Conservation (phyloP, 2,797 vertebrate genomes). For the Crotalus adamanteus region DNA sequence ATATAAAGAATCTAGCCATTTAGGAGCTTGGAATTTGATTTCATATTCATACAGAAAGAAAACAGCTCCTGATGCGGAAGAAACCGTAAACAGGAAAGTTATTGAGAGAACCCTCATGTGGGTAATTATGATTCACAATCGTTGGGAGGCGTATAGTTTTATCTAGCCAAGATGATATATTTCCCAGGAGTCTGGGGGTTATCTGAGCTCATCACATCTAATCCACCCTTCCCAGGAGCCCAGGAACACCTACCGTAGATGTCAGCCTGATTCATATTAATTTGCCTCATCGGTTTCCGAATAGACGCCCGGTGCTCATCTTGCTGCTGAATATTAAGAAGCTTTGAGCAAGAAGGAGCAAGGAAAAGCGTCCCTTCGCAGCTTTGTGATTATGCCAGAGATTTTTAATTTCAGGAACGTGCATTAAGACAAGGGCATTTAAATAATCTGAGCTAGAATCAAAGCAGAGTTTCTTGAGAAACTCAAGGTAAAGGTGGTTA, state of each 20-base stretch:
- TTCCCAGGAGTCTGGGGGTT: not conserved
- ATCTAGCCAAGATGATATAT: not conserved
- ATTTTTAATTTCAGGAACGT: not conserved
- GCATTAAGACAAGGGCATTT: not conserved
- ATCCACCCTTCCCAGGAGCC: not conserved
- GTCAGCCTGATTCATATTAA: not conserved
- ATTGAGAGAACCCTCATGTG: not conserved
- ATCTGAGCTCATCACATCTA: not conserved
- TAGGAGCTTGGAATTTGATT: not conserved
- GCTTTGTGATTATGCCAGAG: not conserved
- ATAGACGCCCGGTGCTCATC: not conserved
- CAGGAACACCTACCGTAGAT: not conserved
- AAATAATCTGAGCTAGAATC: not conserved
- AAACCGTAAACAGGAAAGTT: not conserved
- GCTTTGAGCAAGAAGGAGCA: not conserved
- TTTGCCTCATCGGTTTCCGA: not conserved
- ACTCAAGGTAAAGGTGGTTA: not conserved
- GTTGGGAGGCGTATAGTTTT: not conserved
- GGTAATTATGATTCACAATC: not conserved
- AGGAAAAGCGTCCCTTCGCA: not conserved
- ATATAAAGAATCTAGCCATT: not conserved
- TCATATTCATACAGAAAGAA: not conserved
- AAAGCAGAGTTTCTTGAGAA: not conserved
- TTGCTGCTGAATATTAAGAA: not conserved
- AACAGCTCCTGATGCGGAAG: not conserved